Evolutionary conservation across 1,140 invertebrate species (phyloP).

Genomic region (Drosophila takahashii): DNA sequence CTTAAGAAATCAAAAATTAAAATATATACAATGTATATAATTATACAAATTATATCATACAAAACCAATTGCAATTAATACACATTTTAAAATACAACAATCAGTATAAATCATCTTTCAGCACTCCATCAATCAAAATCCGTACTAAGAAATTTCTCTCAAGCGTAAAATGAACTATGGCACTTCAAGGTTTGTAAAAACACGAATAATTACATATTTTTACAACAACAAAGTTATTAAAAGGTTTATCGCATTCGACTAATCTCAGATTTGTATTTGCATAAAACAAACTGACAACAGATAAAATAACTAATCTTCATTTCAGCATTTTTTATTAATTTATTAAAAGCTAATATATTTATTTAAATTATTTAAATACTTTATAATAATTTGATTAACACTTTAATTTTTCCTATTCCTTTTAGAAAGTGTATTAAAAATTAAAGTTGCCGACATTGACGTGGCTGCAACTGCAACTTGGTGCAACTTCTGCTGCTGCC

Average conservation of each 20-base stretch:
- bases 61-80: neutral
- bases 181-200: slow-evolving; percentile 8
- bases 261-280: neutral
- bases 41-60: too few species aligned
- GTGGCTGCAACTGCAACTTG: slow-evolving; percentile 10
- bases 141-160: neutral
- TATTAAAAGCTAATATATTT: neutral
- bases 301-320: neutral
- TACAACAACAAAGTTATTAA: neutral
- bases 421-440: neutral
- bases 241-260: slow-evolving; percentile 1
- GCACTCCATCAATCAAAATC: neutral
- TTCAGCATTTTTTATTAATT: neutral
- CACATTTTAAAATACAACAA: neutral
- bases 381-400: too few species aligned
- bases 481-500: slow-evolving; percentile 21
- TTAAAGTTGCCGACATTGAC: slow-evolving; percentile 37
- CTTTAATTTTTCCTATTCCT: neutral
- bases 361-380: neutral
- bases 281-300: slow-evolving; percentile 4
- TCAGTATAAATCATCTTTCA: slow-evolving; percentile 15
- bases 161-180: neutral
- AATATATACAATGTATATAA: neutral
- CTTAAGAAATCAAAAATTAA: too few species aligned
- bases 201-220: slow-evolving; percentile 5